These are phyloP conservation scores for Lagodon rhomboides DNA, from an alignment of 2,797 vertebrate genomes.

Conservation along the genomic window DNA sequence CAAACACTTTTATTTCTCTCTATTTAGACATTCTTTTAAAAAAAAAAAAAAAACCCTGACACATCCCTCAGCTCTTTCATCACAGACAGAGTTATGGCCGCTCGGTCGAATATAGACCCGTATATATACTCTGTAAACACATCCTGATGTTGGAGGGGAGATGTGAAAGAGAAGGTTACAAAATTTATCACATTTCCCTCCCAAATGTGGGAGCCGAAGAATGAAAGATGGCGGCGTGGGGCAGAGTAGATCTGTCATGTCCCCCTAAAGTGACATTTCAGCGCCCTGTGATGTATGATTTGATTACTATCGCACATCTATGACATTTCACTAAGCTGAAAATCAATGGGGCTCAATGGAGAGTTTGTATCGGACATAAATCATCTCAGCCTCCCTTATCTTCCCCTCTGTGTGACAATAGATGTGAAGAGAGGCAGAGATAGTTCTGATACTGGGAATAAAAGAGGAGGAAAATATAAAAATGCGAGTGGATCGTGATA, in stretches of 20 bases:
- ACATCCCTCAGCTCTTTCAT: conserved; percentile 24
- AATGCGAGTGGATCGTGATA: conserved; percentile 36
- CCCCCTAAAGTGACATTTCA: conserved; percentile 66
- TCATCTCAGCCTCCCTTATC: conserved; percentile 62
- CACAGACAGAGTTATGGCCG: background rate
- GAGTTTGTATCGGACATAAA: conserved; percentile 67
- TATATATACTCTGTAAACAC: conserved; percentile 5
- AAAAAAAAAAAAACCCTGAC: conserved; percentile 8
- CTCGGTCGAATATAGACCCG: conserved; percentile 15
- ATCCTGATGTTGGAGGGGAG: background rate
- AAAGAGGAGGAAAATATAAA: conserved; percentile 37
- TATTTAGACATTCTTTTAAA: background rate
- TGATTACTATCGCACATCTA: conserved; percentile 74
- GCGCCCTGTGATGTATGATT: conserved; percentile 70
- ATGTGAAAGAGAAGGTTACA: conserved; percentile 10
- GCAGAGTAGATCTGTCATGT: conserved; percentile 54
- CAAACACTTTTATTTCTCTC: conserved; percentile 25
- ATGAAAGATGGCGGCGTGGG: conserved; percentile 13
- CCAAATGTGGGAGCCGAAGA: conserved; percentile 34
- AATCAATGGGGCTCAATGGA: conserved; percentile 75
- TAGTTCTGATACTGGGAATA: conserved; percentile 21
- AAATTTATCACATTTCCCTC: conserved; percentile 26
- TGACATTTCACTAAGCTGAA: conserved; percentile 78
- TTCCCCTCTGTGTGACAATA: conserved; percentile 51
- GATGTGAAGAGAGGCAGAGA: conserved; percentile 58